Evolutionary conservation across 2,797 vertebrate species (phyloP), one percentile per base, ranked within the genome.

Genomic region (Macropodus opercularis): DNA sequence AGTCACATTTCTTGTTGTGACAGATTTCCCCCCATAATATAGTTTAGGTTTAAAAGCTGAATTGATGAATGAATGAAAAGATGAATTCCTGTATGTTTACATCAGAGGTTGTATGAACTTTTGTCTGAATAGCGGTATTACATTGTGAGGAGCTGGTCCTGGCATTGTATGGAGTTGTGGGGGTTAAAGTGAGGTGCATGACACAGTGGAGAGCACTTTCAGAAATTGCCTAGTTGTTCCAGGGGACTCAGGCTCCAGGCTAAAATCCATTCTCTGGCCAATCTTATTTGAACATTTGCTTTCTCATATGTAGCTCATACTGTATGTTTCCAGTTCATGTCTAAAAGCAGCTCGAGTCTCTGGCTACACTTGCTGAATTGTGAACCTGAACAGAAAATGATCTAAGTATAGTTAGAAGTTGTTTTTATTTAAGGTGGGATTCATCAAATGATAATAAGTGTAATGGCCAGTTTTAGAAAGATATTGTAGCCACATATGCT

Each of bases 341-440:
- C n/a, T n/a, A n/a, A n/a, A n/a, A n/a, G n/a, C n/a, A n/a, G n/a
- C n/a, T n/a, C 63, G 77, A 90, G 63, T 89, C 81, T 60, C 52
- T 84, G 68, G 80, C 82, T 71, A 51, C 70, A 62, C 54, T 63
- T 79, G 79, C 39, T 62, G 18, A 80, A 89, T 86, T 85, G 81
- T 73, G 78, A 85, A 78, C 81, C 77, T 74, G 43, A 61, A 69
- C 66, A 80, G 87, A 77, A 63, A 78, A 46, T 48, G 40, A 72
- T 91, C 62, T 42, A 24, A 76, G 46, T 51, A 57, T 47, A 42
- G 48, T 47, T 66, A 40, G 18, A 61, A 38, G 11, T 69, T 36
- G 42, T 27, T 57, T 72, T 74, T 73, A 77, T 81, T 80, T 42
- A 46, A 34, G 42, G 31, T 26, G 41, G 65, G 70, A 86, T 83